phyloP scores from a whole-genome alignment of 2,888 invertebrate species.

The Polymixis lichenea region DNA sequence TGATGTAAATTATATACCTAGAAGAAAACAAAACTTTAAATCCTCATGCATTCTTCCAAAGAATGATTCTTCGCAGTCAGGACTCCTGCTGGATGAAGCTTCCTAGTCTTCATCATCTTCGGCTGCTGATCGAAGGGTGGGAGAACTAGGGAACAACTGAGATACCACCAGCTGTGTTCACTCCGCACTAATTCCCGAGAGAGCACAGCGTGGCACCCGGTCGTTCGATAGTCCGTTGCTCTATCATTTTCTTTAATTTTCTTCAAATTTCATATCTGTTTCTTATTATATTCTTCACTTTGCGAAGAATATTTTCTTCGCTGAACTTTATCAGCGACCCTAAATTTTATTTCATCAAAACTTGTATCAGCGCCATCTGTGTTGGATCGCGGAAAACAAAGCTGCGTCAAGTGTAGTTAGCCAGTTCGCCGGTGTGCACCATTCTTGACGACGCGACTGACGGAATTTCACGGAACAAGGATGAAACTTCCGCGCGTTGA shows the following conservation, averaged over 20 bases:
- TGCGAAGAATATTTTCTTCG: not conserved
- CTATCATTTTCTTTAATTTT: slow-evolving; percentile 46
- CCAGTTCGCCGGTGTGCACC: slow-evolving; percentile 2
- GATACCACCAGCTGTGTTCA: slow-evolving; percentile 99
- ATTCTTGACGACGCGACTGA: not conserved
- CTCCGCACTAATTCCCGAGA: slow-evolving; percentile 94
- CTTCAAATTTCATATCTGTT: slow-evolving; percentile 28
- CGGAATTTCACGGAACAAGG: not conserved
- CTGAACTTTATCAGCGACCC: not conserved
- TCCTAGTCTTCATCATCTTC: slow-evolving; percentile 14
- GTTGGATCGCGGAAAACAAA: slow-evolving; percentile 59
- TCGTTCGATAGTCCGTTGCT: slow-evolving; percentile 90
- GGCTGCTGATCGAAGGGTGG: slow-evolving; percentile 64
- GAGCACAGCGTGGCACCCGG: slow-evolving; percentile 99
- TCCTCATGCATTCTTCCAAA: not conserved
- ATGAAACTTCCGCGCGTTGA: slow-evolving; percentile 47
- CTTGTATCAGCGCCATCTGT: slow-evolving; percentile 63
- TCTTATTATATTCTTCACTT: not conserved
- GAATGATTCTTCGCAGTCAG: not conserved
- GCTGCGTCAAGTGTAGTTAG: slow-evolving; percentile 5
- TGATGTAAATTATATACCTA: not conserved
- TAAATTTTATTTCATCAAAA: not conserved
- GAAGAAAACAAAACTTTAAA: not conserved
- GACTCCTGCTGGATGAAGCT: not conserved
- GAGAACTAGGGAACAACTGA: slow-evolving; percentile 94